Conservation (phyloP, 1,140 invertebrate species). For the Drosophila paulistorum region DNA sequence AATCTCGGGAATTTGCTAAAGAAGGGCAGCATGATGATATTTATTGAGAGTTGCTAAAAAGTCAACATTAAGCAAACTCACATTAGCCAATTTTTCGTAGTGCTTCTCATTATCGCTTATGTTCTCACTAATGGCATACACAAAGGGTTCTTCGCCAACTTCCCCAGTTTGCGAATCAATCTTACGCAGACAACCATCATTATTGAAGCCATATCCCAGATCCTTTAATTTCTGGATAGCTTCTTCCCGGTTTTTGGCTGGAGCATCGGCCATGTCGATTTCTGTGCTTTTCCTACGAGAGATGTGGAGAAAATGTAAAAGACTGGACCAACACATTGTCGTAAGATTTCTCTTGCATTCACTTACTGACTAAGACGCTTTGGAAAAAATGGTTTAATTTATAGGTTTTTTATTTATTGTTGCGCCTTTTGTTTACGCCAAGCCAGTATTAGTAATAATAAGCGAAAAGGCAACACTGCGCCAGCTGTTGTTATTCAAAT, state of each 20-base stretch:
- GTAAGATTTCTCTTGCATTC: not conserved
- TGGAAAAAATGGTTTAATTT: not conserved
- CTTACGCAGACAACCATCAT: constrained; percentile 85
- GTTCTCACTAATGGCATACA: constrained; percentile 86
- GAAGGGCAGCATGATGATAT: not conserved
- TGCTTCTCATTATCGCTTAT: constrained; percentile 87
- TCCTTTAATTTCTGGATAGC: not conserved
- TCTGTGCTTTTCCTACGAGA: not conserved
- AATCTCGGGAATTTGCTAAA: constrained; percentile 85
- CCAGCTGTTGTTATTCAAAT: not conserved
- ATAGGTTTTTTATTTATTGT: constrained; percentile 1
- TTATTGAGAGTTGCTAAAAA: not conserved
- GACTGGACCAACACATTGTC: not conserved
- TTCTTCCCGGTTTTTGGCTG: constrained; percentile 1
- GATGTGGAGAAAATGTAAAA: not conserved
- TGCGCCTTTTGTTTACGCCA: not conserved
- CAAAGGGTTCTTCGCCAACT: constrained; percentile 85
- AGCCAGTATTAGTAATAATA: not conserved
- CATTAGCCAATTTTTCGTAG: constrained; percentile 89
- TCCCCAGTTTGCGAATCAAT: constrained; percentile 83
- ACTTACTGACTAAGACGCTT: not conserved
- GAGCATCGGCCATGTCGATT: constrained; percentile 9
- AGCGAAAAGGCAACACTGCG: not conserved
- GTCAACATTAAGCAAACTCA: constrained; percentile 52
- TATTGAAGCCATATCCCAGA: constrained; percentile 2